phyloP scores from a whole-genome alignment of 2,797 vertebrate species.

The Mormyrus proboscirostris region DNA sequence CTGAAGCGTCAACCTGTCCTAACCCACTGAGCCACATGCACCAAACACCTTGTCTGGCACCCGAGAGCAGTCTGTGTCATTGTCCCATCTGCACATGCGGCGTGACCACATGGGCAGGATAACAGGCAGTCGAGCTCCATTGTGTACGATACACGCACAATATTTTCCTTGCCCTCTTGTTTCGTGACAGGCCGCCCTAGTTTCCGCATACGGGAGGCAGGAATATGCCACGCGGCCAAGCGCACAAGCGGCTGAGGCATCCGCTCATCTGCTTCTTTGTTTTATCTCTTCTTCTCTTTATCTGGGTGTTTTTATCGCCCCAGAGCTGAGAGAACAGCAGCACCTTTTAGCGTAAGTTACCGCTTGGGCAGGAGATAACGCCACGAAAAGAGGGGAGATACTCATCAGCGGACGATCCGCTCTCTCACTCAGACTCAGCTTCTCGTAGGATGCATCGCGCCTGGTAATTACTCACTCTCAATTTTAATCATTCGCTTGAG shows the following conservation, averaged over 20 bases:
- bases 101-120: not conserved
- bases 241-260: not conserved
- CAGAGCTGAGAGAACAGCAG: not conserved
- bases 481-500: not conserved
- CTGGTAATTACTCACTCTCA: not conserved
- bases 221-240: not conserved
- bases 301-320: not conserved
- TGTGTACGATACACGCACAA: not conserved
- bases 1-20: not conserved
- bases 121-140: not conserved
- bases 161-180: not conserved
- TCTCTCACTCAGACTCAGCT: not conserved
- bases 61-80: not conserved
- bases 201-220: not conserved
- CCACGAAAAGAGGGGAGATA: not conserved
- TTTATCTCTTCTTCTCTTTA: not conserved
- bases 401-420: not conserved
- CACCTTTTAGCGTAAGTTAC: not conserved
- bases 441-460: not conserved
- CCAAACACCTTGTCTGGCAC: not conserved
- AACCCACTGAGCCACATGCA: not conserved
- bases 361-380: not conserved
- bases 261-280: not conserved
- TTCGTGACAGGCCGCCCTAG: not conserved
- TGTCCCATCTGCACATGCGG: not conserved